Evolutionary conservation across 2,113 vertebrate species (phyloP).

Genomic region (Tragelaphus scriptus): DNA sequence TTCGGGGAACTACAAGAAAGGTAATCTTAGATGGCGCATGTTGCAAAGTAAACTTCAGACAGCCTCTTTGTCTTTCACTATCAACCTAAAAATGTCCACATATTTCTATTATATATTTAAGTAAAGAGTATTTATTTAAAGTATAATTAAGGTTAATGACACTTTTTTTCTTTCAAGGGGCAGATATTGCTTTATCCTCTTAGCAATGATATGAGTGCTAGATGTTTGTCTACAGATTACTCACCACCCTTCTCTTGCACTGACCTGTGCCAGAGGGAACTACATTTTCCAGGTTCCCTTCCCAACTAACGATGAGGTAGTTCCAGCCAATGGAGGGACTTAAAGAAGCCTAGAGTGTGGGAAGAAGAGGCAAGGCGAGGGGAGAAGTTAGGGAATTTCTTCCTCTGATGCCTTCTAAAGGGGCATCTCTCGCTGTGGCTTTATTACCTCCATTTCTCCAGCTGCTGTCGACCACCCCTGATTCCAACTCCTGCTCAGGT

Average conservation of each 20-base stretch:
- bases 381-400: not conserved
- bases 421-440: not conserved
- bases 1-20: not conserved
- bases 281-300: not conserved
- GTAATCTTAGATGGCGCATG: not conserved
- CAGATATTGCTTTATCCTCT: not conserved
- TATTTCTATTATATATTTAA: not conserved
- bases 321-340: not conserved
- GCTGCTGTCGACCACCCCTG: not conserved
- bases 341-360: rapidly evolving
- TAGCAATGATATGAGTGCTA: not conserved
- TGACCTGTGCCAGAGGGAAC: not conserved
- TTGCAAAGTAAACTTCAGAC: not conserved
- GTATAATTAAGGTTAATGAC: not conserved
- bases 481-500: not conserved
- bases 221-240: not conserved
- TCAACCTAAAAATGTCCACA: not conserved
- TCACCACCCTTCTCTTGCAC: not conserved
- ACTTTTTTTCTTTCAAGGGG: not conserved
- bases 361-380: not conserved
- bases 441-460: not conserved
- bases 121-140: not conserved
- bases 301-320: not conserved
- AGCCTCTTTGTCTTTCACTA: not conserved
- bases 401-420: not conserved